These are phyloP conservation scores for Sparus aurata DNA, from an alignment of 2,797 vertebrate genomes.

Conservation along the genomic window DNA sequence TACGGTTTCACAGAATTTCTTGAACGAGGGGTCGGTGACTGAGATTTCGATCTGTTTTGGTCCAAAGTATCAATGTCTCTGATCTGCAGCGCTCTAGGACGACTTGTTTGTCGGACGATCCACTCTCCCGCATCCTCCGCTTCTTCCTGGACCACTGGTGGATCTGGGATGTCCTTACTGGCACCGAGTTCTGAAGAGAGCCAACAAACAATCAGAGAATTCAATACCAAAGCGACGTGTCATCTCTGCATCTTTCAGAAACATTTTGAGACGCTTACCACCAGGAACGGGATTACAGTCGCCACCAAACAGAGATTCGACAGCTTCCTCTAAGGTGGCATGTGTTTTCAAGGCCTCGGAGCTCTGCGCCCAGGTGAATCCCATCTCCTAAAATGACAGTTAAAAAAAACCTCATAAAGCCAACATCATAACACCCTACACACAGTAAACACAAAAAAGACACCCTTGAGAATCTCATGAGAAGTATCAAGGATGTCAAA, in stretches of 20 bases:
- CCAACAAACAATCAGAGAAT: not conserved
- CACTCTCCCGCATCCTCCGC: constrained; percentile 37
- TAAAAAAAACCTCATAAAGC: not conserved
- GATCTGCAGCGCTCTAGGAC: constrained; percentile 35
- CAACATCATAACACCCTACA: not conserved
- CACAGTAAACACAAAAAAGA: not conserved
- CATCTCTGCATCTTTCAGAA: not conserved
- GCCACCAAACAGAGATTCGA: constrained; percentile 75
- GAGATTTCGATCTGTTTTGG: constrained; percentile 31
- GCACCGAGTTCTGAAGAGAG: constrained; percentile 26
- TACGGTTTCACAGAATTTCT: constrained; percentile 53
- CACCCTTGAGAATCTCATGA: too few species aligned
- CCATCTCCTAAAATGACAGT: constrained; percentile 79
- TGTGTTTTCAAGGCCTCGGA: constrained; percentile 79
- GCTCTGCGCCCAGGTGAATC: constrained; percentile 81
- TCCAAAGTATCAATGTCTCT: not conserved
- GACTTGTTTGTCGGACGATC: constrained; percentile 29
- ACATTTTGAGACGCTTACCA: constrained; percentile 38
- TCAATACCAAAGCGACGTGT: rapidly evolving
- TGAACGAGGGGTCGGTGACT: constrained; percentile 33
- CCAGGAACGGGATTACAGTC: not conserved
- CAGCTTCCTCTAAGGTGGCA: constrained; percentile 77
- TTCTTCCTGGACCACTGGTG: not conserved
- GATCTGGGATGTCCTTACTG: not conserved
- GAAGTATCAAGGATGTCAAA: too few species aligned